Evolutionary conservation across 1,140 invertebrate genomes (phyloP), one percentile per base, ranked within the genome.

Genomic region (Conus ventricosus): DNA sequence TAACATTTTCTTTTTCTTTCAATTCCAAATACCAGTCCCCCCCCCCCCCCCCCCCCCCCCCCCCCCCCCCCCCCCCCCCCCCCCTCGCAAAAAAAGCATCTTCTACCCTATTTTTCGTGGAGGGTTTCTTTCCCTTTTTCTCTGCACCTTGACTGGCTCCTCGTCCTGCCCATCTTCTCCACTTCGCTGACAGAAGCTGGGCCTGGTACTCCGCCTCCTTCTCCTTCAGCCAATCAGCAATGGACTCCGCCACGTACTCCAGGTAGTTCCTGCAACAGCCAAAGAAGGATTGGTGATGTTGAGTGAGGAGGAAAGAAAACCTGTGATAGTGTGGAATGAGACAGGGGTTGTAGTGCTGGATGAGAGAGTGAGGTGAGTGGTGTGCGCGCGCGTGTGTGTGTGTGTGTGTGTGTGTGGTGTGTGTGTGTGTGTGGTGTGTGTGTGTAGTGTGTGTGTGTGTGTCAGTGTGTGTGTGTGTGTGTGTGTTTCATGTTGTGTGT

Each of bases 171-270:
- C 78, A 94, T 92, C 63, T 92, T 93, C 53, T 94, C 92, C 0
- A 95, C 92, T 89, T 95, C 95, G 91, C 78, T 8, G 91, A 91
- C 39, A 95, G 88, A 8, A 94, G 60, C 25, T 90, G 67, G 11
- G 94, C 95, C 88, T 95, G 91, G 71, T 95, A 95, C 76, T 94
- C 94, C 13, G 94, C 94, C 75, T 95, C 95, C 87, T 95, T 93
- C 51, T 93, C 94, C 81, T 93, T 92, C 20, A 92, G 92, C 95
- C 95, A 95, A 39, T 94, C 93, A 23, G 90, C 84, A 17, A 95
- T 92, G 17, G 91, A 92, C 81, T 94, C 93, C 1, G 93, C 92
- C 0, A 95, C 92, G 92, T 93, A 93, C 85, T 95, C 94, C 85
- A 95, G 88, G 89, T 95, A 95, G 87, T 95, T 95, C 88, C 95